A percentile compares a stretch with the other conserved stretches of the same genome.
Conservation (phyloP, 2,888 invertebrate species). For the Bibio marci region DNA sequence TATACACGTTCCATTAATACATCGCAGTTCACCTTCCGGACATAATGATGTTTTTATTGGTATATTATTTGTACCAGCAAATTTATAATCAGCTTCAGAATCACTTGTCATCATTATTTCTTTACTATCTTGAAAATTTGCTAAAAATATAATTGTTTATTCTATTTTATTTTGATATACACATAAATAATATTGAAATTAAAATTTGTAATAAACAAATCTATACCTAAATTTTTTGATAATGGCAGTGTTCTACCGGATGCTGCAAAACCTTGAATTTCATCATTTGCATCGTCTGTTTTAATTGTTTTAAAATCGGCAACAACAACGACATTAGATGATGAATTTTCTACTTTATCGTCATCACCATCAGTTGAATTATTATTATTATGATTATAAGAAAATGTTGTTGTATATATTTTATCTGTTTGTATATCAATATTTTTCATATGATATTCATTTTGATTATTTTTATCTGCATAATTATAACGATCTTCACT, state of each 20-base stretch:
- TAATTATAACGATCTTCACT: slow-evolving; percentile 14
- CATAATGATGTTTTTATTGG: slow-evolving; percentile 21
- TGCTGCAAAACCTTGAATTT: slow-evolving; percentile 11
- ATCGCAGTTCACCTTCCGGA: slow-evolving; percentile 38
- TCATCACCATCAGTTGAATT: slow-evolving; percentile 14
- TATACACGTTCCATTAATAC: slow-evolving; percentile 46
- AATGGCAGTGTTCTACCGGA: slow-evolving; percentile 9
- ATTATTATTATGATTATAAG: too few relatives aligned
- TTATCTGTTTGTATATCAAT: slow-evolving; percentile 2
- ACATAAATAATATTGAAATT: too few relatives aligned
- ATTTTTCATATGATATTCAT: neutral
- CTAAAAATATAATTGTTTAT: slow-evolving; percentile 16
- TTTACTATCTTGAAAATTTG: slow-evolving; percentile 37
- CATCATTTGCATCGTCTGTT: slow-evolving; percentile 8
- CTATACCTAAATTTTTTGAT: slow-evolving; percentile 10
- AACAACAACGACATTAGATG: neutral
- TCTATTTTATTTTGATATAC: neutral
- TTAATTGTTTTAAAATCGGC: too few relatives aligned
- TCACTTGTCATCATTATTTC: slow-evolving; percentile 44
- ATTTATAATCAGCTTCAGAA: slow-evolving; percentile 28
- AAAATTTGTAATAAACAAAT: slow-evolving; percentile 6
- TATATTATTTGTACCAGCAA: slow-evolving; percentile 14
- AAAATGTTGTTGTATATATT: too few relatives aligned
- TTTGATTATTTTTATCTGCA: slow-evolving; percentile 4
- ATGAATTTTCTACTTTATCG: neutral